Percentiles rank a stretch among this genome's conserved stretches.
phyloP scores from a whole-genome alignment of 1,140 invertebrate species.

The Megathymus violae region DNA sequence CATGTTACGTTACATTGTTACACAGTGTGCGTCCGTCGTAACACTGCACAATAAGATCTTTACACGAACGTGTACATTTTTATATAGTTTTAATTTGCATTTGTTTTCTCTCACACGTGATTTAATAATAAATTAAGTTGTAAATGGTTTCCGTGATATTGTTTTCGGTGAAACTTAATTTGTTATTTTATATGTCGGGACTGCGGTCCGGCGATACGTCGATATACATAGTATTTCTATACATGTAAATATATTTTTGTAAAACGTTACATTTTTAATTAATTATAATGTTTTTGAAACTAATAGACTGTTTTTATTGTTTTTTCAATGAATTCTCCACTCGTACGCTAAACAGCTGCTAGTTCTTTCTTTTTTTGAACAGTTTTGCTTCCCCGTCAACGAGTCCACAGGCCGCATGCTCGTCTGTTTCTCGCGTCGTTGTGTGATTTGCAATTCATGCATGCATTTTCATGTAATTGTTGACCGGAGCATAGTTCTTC shows the following conservation, averaged over 20 bases:
- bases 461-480: too few relatives aligned
- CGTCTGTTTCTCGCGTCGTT: too few relatives aligned
- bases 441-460: too few relatives aligned
- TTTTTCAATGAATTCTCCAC: too few relatives aligned
- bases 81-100: constrained; percentile 43
- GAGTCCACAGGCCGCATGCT: too few relatives aligned
- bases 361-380: too few relatives aligned
- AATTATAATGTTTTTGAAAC: constrained; percentile 72
- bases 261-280: constrained; percentile 79
- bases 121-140: constrained; percentile 28
- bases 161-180: constrained; percentile 37
- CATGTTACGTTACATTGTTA: not conserved
- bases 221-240: constrained; percentile 52
- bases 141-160: constrained; percentile 38
- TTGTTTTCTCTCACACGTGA: constrained; percentile 46
- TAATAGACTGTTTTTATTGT: constrained; percentile 17
- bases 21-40: not conserved
- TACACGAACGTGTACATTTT: constrained; percentile 36
- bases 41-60: constrained; percentile 19
- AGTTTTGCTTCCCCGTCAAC: too few relatives aligned
- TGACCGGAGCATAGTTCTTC: too few relatives aligned
- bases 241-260: constrained; percentile 81
- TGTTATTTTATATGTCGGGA: constrained; percentile 38
- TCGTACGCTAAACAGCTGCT: too few relatives aligned
- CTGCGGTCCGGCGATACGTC: constrained; percentile 19